Evolutionary conservation across 2,888 invertebrate genomes (phyloP), one percentile per base, ranked within the genome.

Genomic region (Drosophila paucipuncta): DNA sequence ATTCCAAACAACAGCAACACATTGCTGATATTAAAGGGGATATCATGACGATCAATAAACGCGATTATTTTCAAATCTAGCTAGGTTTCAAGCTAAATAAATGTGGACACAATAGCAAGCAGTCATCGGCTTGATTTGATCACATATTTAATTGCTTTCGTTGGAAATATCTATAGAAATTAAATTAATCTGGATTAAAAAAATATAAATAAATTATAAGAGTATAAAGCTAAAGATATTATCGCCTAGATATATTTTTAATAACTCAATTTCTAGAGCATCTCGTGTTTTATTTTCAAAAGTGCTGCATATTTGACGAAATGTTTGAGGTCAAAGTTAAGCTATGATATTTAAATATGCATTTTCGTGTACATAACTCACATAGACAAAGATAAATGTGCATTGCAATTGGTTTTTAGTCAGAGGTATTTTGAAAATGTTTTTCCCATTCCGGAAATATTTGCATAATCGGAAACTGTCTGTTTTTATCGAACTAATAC

Each of bases 371-470:
- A 55, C 37, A 67, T n/a, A 41, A 67, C 41, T 49, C 16, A 70
- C n/a, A 25, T 28, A 33, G 13, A 37, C 30, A 59, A 61, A 66
- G 61, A 49, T 54, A 76, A 72, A 68, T 77, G 59, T 60, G 62
- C 62, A 54, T 76, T 76, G 73, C 71, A 78, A 77, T 85, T 85
- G 75, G 70, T 76, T 82, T 88, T 78, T 71, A 70, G 74, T 66
- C 72, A 50, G 30, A 62, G 41, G 13, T 55, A 50, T 43, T 80
- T 64, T 57, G 61, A 60, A 49, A 30, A 52, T 54, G 31, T 61
- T 59, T 55, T 4, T 6, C 11, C 25, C 11, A 6, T 25, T 28
- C 28, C 7, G 4, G 1, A 25, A 16, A 22, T 61, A 18, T 28
- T 47, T 50, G 22, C 66, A 65, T 68, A 63, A 68, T 58, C 64